These are phyloP conservation scores for Ips typographus DNA, from an alignment of 1,140 invertebrate genomes.

Conservation along the genomic window DNA sequence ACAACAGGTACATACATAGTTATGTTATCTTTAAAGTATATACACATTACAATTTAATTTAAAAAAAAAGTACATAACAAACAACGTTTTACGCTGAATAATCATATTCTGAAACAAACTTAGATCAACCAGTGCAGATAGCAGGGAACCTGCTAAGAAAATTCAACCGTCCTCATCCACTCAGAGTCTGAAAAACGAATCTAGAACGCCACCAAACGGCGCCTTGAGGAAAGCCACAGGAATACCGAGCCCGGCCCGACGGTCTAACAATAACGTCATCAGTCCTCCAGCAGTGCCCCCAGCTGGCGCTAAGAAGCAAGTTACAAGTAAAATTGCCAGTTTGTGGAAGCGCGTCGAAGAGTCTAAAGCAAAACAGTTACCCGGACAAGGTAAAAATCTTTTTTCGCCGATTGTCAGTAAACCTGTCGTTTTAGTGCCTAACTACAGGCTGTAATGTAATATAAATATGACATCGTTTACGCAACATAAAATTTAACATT, in stretches of 20 bases:
- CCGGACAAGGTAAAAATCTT: constrained; percentile 49
- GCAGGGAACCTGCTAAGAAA: constrained; percentile 37
- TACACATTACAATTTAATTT: no score
- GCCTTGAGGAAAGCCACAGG: constrained; percentile 37
- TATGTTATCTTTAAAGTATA: neutral
- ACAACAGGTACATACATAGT: constrained; percentile 31
- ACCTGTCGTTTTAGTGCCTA: no score
- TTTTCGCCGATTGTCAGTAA: neutral
- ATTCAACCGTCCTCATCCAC: constrained; percentile 58
- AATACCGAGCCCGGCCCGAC: constrained; percentile 37
- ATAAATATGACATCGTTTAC: no score
- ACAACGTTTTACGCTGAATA: no score
- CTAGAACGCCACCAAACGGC: constrained; percentile 52
- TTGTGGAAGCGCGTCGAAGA: constrained; percentile 86
- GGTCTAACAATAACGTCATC: constrained; percentile 39
- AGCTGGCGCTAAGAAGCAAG: constrained; percentile 56
- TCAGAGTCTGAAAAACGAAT: constrained; percentile 58
- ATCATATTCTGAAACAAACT: no score
- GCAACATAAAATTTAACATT: no score
- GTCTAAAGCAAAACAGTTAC: constrained; percentile 61
- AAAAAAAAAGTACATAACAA: no score
- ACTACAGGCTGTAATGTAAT: neutral
- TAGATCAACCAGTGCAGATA: constrained; percentile 50
- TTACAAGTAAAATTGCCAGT: constrained; percentile 84
- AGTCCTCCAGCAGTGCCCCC: constrained; percentile 31